A percentile compares a stretch with the other conserved stretches of the same genome.
These are phyloP conservation scores for Erythrolamprus reginae DNA, from an alignment of 2,113 vertebrate genomes.

Conservation along the genomic window DNA sequence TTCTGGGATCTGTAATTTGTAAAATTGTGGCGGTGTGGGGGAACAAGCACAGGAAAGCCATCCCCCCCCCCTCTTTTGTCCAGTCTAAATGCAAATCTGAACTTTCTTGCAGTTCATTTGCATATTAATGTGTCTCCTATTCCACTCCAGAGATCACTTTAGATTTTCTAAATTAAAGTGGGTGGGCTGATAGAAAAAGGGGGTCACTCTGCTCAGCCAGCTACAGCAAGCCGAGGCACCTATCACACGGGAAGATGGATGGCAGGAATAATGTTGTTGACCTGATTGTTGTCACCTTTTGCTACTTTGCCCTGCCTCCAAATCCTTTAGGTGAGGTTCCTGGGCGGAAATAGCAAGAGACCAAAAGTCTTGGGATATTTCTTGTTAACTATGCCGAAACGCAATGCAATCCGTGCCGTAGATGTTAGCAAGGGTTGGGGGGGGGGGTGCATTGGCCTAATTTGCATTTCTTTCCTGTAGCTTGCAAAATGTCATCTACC, in stretches of 20 bases:
- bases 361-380: slow-evolving; percentile 46
- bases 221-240: slow-evolving; percentile 29
- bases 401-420: slow-evolving; percentile 48
- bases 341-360: slow-evolving; percentile 36
- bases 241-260: slow-evolving; percentile 7
- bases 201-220: slow-evolving; percentile 51
- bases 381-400: slow-evolving; percentile 39
- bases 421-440: slow-evolving; percentile 70
- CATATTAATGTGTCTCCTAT: slow-evolving; percentile 66
- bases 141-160: slow-evolving; percentile 71
- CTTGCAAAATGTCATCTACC: slow-evolving; percentile 77
- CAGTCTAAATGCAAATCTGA: slow-evolving; percentile 78
- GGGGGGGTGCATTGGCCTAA: slow-evolving; percentile 70
- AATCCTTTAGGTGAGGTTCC: not conserved
- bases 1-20: slow-evolving; percentile 67
- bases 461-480: slow-evolving; percentile 76
- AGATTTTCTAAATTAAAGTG: slow-evolving; percentile 67
- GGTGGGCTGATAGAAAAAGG: slow-evolving; percentile 53
- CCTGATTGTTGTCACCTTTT: slow-evolving; percentile 11
- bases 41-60: slow-evolving; percentile 62
- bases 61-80: slow-evolving; percentile 64
- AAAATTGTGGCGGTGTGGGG: slow-evolving; percentile 60
- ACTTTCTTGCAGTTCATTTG: slow-evolving; percentile 71
- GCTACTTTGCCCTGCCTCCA: slow-evolving; percentile 6
- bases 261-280: slow-evolving; percentile 23